Conservation (phyloP, 92 coral and sea anemone species). For the Blastomussa wellsi region DNA sequence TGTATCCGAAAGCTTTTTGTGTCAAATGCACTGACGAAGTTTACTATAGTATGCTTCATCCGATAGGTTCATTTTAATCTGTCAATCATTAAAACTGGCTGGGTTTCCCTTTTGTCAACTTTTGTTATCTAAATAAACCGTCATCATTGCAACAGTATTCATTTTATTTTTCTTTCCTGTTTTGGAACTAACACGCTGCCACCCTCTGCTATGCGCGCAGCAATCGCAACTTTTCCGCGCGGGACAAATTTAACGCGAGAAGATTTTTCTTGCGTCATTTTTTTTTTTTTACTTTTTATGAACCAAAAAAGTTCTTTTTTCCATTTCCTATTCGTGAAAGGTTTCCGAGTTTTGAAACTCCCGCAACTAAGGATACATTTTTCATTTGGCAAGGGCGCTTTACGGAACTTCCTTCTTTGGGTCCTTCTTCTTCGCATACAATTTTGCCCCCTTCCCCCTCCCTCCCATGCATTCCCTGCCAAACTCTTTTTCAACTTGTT, state of each 20-base stretch:
- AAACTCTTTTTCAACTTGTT: background rate
- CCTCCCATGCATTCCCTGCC: background rate
- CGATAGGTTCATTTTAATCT: background rate
- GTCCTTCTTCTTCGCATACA: background rate
- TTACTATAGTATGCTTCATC: no score
- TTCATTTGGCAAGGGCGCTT: no score
- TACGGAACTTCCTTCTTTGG: no score
- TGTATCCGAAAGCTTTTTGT: no score
- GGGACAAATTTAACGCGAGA: background rate
- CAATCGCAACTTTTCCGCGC: background rate
- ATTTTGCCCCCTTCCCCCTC: background rate
- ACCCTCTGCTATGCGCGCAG: background rate
- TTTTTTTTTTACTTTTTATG: no score
- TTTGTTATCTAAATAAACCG: conserved; percentile 26
- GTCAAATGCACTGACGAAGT: no score
- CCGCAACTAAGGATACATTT: no score
- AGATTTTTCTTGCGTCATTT: background rate
- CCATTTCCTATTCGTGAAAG: background rate
- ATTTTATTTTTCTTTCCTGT: background rate
- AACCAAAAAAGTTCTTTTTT: background rate
- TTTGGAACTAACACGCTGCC: background rate
- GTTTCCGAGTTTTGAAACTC: background rate
- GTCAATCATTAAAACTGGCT: background rate
- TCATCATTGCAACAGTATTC: background rate
- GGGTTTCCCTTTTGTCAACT: background rate